These are phyloP conservation scores for Netelia melanura DNA, from an alignment of 2,888 invertebrate genomes.

Conservation along the genomic window DNA sequence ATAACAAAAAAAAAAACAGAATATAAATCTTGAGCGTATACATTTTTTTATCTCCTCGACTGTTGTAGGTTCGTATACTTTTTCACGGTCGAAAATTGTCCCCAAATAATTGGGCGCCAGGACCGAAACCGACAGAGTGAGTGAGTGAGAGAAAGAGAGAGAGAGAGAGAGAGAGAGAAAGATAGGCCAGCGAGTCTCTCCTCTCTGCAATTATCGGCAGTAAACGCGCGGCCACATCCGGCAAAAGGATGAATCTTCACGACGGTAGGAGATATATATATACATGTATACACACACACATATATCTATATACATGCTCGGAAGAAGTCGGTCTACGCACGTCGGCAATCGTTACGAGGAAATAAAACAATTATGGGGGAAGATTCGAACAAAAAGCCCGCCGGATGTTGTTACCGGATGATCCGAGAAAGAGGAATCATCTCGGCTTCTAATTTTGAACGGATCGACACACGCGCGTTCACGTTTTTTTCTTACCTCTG, in stretches of 20 bases:
- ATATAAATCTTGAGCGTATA: neutral
- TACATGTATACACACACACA: neutral
- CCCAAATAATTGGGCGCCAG: conserved; percentile 82
- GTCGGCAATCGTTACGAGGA: conserved; percentile 74
- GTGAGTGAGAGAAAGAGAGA: conserved; percentile 59
- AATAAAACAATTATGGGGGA: conserved; percentile 76
- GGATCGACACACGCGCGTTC: conserved; percentile 27
- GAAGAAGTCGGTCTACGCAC: conserved; percentile 61
- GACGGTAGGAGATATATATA: conserved; percentile 56
- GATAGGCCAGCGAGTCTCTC: conserved; percentile 73
- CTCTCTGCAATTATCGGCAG: conserved; percentile 84
- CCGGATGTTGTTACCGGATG: conserved; percentile 73
- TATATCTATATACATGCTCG: conserved; percentile 35
- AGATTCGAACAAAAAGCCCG: conserved; percentile 72
- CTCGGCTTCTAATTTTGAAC: conserved; percentile 27
- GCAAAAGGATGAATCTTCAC: conserved; percentile 74
- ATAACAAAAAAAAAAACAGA: too few relatives aligned
- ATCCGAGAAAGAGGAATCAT: conserved; percentile 62
- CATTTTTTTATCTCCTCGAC: conserved; percentile 42
- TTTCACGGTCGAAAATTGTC: conserved; percentile 78
- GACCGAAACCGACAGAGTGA: conserved; percentile 70
- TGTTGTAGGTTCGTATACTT: conserved; percentile 47
- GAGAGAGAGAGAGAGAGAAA: conserved; percentile 23
- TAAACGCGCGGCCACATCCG: conserved; percentile 84
- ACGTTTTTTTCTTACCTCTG: too few relatives aligned